Evolutionary conservation across 2,888 invertebrate genomes (phyloP).

Genomic region (Eustalomyia histrio): DNA sequence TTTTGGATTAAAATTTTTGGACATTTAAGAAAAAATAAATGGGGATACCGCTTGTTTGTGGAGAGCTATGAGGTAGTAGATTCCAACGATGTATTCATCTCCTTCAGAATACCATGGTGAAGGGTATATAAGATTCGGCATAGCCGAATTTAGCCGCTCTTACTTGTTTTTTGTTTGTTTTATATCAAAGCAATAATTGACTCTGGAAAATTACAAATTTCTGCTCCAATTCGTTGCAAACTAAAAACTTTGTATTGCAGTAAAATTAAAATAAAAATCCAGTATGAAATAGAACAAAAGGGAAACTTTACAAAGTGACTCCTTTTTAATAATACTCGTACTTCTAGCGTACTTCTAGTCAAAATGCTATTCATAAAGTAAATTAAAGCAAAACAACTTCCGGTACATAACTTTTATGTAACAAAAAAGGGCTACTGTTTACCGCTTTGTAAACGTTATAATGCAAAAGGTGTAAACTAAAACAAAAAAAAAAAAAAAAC

Average conservation of each 20-base stretch:
- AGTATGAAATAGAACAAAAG: slow-evolving; percentile 53
- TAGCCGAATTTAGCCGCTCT: no score
- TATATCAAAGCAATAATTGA: slow-evolving; percentile 44
- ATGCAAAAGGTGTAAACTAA: slow-evolving; percentile 46
- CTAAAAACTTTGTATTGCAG: slow-evolving; percentile 28
- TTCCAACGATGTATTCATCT: no score
- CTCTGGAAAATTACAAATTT: slow-evolving; percentile 55
- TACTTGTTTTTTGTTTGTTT: no score
- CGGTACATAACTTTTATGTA: slow-evolving; percentile 37
- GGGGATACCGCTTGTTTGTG: no score
- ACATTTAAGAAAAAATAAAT: no score
- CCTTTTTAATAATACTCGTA: slow-evolving; percentile 43
- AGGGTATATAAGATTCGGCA: no score
- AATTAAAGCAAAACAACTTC: slow-evolving; percentile 53
- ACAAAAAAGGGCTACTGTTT: slow-evolving; percentile 24
- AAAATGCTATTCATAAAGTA: slow-evolving; percentile 50
- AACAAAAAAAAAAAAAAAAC: background rate
- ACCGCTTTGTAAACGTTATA: slow-evolving; percentile 19
- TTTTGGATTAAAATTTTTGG: no score
- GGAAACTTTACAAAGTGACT: slow-evolving; percentile 49
- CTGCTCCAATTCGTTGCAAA: slow-evolving; percentile 58
- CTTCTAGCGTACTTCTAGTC: slow-evolving; percentile 32
- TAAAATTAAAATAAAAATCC: slow-evolving; percentile 39
- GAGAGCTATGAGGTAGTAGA: no score
- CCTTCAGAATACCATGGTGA: no score